Evolutionary conservation across 2,113 vertebrate species (phyloP).

Genomic region (Tor tambroides): DNA sequence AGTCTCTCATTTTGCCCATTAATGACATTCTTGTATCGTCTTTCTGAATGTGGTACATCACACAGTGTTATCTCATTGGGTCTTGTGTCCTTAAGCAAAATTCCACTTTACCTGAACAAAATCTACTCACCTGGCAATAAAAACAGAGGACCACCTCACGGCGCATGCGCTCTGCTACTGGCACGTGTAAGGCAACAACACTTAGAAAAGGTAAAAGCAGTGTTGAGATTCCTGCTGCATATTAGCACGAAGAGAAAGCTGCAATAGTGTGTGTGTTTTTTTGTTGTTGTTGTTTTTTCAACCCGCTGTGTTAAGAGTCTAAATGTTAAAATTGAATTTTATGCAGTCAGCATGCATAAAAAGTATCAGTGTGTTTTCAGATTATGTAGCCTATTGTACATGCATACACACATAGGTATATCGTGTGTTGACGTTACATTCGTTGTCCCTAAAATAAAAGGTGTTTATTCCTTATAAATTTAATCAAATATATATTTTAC

Average conservation of each 20-base stretch:
- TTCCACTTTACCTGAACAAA: conserved; percentile 85
- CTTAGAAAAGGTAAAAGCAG: conserved; percentile 47
- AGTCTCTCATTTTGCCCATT: conserved; percentile 94
- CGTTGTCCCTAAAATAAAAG: neutral
- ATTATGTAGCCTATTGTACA: neutral
- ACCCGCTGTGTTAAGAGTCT: neutral
- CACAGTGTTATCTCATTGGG: conserved; percentile 79
- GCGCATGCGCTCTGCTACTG: conserved; percentile 89
- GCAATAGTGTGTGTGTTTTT: neutral
- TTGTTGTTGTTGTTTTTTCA: neutral
- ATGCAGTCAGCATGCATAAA: neutral
- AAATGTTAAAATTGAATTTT: neutral
- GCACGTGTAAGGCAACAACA: conserved; percentile 72
- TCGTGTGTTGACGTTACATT: too few species aligned
- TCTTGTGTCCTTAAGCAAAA: conserved; percentile 82
- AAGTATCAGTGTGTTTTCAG: neutral
- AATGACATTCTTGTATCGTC: conserved; percentile 85
- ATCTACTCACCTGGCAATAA: conserved; percentile 94
- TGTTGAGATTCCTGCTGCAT: conserved; percentile 1
- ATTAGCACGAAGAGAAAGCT: neutral
- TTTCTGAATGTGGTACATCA: conserved; percentile 72
- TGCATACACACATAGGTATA: too few species aligned
- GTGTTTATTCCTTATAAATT: neutral
- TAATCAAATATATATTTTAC: neutral
- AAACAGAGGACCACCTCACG: conserved; percentile 84